Base-by-base conservation (phyloP, 2,888 invertebrate genomes). In the Melanotus villosus region DNA sequence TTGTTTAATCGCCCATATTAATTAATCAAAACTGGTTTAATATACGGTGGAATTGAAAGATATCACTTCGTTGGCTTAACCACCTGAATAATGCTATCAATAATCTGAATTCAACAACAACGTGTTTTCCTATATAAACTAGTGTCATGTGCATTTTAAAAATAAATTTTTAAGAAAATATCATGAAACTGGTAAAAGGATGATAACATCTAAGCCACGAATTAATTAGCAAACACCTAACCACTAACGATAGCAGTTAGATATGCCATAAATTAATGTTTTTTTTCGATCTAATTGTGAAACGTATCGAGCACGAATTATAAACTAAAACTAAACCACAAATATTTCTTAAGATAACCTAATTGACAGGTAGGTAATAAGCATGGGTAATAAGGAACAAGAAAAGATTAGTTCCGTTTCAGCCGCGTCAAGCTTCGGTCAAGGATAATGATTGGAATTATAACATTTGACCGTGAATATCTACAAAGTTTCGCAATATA, bases 401-500 rank as follows among this genome's bases (percentile, higher is more conserved):
- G 52, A n/a, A 30, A 32, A 30, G 32, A 1, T 52, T 2, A 56
- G 36, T 38, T 56, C 36, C 56, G 36, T 56, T 56, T 56, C 52
- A 52, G 52, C n/a, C 18, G 4, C 32, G 36, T 62, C 52, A 23
- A 62, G 59, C 36, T 43, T 19, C 62, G 62, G 52, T 64, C 64
- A 64, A 64, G 64, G 64, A 54, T 52, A 52, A 45, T 26, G 7
- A 18, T 62, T 23, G 32, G 32, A 62, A 32, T 50, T 38, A 23
- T 50, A 62, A 50, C 38, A 45, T 41, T 45, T 64, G 64, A 56
- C 64, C 64, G 54, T 64, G 64, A 56, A 64, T 38, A 41, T 60
- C 10, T 21, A 32, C 16, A 19, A 62, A 52, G 36, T 50, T 50
- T 52, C 34, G 52, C 43, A 64, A 64, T 34, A 19, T 30, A 43